Base-by-base conservation (phyloP, 23 tunicate genomes). In the Trididemnum clinides region DNA sequence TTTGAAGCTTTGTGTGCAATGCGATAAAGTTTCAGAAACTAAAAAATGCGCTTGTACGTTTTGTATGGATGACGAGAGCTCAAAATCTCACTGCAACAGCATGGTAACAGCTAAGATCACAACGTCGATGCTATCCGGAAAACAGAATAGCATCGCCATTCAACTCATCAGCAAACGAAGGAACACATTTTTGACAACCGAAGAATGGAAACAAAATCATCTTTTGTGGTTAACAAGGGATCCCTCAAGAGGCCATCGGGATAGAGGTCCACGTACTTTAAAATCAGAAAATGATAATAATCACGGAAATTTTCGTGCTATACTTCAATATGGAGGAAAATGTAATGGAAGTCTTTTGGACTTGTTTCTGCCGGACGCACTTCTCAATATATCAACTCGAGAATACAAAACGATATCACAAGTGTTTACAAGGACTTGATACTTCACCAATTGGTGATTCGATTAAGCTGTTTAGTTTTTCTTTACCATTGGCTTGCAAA, bases 401-500 rank as follows among this genome's bases (percentile, higher is more conserved):
- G 69, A 62, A 62, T 62, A 12, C 69, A 62, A 62, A 62, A 19
- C n/a, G 69, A 62, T 12, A 62, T 62, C 69, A 62, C n/a, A 62
- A 62, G 69, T 62, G 69, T n/a, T 62, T 62, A 15, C 54, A 44
- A 44, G 10, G 54, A 62, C 23, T 62, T 62, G 26, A 62, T 69
- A 31, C 76, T 69, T 15, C 12, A 5, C 15, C 76, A 7, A 29
- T 28, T 69, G 76, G 76, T 31, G 30, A 69, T 69, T 69, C 21
- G 37, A 32, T 62, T 21, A 69, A 69, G 37, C 76, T 7, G 18
- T 28, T 37, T 4, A 69, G n/a, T 5, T 6, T 69, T 69, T 69
- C 30, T 69, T 69, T 7, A n/a, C 5, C n/a, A 5, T 29, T 69
- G 36, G 76, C 76, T 69, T 35, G 30, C 5, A 37, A 69, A 69